These are phyloP conservation scores for Agrypnus murinus DNA, from an alignment of 2,888 invertebrate genomes.

Conservation along the genomic window DNA sequence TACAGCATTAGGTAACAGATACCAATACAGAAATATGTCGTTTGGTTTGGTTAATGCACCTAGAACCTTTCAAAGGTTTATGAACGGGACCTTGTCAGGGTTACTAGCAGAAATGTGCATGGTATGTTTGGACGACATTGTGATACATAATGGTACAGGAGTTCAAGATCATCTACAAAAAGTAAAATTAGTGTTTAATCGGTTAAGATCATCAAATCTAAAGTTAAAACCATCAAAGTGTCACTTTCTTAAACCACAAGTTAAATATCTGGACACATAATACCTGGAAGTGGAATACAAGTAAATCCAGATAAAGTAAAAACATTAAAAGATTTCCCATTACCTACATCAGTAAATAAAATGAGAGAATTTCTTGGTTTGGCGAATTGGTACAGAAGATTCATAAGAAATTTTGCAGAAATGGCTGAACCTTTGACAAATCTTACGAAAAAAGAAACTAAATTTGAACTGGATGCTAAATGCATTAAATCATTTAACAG, in stretches of 20 bases:
- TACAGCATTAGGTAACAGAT: slow-evolving; percentile 34
- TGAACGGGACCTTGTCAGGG: slow-evolving; percentile 46
- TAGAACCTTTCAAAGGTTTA: slow-evolving; percentile 46
- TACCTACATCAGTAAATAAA: neutral
- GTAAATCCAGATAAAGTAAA: neutral
- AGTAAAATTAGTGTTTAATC: neutral
- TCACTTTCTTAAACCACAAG: neutral
- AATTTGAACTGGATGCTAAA: too few species aligned
- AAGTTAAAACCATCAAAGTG: slow-evolving; percentile 1
- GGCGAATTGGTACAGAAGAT: neutral
- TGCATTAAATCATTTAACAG: too few species aligned
- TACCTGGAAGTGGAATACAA: neutral
- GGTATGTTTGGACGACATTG: slow-evolving; percentile 36
- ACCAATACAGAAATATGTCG: slow-evolving; percentile 48
- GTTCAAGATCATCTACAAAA: too few species aligned
- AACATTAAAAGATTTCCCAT: neutral
- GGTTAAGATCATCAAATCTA: neutral
- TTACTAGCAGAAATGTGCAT: slow-evolving; percentile 39
- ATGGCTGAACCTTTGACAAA: too few species aligned
- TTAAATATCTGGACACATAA: slow-evolving; percentile 5
- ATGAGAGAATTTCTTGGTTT: neutral
- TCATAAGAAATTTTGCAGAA: neutral
- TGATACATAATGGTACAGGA: neutral
- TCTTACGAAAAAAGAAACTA: too few species aligned
- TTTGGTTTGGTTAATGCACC: slow-evolving; percentile 49